phyloP scores from a whole-genome alignment of 2,888 invertebrate species.

The Pseudanteris insignis region DNA sequence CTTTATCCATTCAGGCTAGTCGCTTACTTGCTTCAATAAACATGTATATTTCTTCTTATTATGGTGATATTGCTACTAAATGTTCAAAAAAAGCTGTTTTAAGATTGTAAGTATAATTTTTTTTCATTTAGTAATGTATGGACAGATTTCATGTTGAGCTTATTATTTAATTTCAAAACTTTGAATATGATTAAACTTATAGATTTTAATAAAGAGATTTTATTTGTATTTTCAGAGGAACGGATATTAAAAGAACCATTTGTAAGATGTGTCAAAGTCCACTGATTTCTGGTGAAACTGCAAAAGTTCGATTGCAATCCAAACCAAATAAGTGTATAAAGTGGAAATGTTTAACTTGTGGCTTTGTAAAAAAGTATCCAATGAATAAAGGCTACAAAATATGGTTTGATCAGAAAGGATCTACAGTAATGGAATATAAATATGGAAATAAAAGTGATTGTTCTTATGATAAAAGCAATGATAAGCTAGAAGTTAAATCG shows the following conservation, averaged over 20 bases:
- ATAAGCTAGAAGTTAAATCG: slow-evolving; percentile 1
- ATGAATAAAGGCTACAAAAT: slow-evolving; percentile 65
- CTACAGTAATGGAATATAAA: slow-evolving; percentile 68
- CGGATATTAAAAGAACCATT: slow-evolving; percentile 71
- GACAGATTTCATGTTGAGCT: too few species aligned
- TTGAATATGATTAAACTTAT: not conserved
- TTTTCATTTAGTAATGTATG: not conserved
- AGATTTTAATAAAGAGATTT: not conserved
- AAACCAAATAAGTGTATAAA: slow-evolving; percentile 66
- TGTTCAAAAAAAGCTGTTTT: slow-evolving; percentile 72
- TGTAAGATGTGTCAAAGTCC: slow-evolving; percentile 72
- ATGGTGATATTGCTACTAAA: slow-evolving; percentile 69
- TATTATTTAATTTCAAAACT: not conserved
- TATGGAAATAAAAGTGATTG: slow-evolving; percentile 51
- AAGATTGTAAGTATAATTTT: slow-evolving; percentile 68
- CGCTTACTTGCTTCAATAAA: slow-evolving; percentile 66
- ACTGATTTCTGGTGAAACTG: slow-evolving; percentile 69
- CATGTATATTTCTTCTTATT: slow-evolving; percentile 68
- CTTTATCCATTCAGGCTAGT: slow-evolving; percentile 67
- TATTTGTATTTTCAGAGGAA: slow-evolving; percentile 67
- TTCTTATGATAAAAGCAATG: slow-evolving; percentile 1
- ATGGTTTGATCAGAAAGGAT: slow-evolving; percentile 70
- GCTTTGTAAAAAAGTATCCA: slow-evolving; percentile 62
- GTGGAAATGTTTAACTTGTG: slow-evolving; percentile 68
- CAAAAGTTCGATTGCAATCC: slow-evolving; percentile 67